These are phyloP conservation scores for Schlechtendalia chinensis DNA, from an alignment of 1,140 invertebrate species.

Conservation along the genomic window DNA sequence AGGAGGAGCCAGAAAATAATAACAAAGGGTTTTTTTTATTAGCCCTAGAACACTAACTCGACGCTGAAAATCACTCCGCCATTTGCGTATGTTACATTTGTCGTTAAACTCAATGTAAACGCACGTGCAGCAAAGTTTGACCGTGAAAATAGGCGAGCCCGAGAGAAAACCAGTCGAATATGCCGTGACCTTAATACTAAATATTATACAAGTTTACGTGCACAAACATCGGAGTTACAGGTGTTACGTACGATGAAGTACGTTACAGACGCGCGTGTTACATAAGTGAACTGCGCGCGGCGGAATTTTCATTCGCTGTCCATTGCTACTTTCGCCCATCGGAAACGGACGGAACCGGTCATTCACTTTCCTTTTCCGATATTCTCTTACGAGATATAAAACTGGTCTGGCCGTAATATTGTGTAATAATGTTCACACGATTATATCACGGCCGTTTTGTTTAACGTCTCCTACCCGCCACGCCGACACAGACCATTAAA, in stretches of 20 bases:
- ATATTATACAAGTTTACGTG: not conserved
- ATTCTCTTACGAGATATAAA: conserved; percentile 3
- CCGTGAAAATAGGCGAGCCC: not conserved
- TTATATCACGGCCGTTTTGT: not conserved
- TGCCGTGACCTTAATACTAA: conserved; percentile 18
- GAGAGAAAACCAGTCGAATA: not conserved
- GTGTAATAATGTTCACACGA: conserved; percentile 1
- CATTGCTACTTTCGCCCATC: conserved; percentile 23
- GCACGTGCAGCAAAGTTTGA: conserved; percentile 12
- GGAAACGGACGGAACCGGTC: conserved; percentile 38
- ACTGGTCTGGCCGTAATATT: conserved; percentile 23
- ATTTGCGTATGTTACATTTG: no score
- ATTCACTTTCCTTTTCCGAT: conserved; percentile 42
- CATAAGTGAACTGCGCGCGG: not conserved
- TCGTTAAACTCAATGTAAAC: not conserved
- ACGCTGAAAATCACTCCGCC: no score
- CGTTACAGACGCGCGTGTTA: not conserved
- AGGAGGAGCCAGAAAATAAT: no score
- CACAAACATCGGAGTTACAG: not conserved
- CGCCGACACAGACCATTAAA: no score
- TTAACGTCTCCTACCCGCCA: not conserved
- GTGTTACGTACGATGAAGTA: not conserved
- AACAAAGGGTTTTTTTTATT: no score
- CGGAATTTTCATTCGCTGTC: conserved; percentile 13
- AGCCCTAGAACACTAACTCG: no score